Evolutionary conservation across 2,888 invertebrate species (phyloP).

Genomic region (Polia nebulosa): DNA sequence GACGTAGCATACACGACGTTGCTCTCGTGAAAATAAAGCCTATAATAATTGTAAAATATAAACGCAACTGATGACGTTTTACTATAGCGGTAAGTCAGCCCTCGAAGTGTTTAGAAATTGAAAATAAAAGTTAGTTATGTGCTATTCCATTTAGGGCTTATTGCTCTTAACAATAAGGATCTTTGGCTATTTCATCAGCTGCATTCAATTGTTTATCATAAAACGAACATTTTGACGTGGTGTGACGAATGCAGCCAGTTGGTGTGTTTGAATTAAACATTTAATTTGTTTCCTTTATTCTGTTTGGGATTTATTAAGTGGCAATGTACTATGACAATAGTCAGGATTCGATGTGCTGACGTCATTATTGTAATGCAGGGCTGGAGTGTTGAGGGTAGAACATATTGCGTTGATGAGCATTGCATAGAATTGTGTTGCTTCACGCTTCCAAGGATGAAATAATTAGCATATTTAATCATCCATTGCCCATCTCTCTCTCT

Average conservation of each 20-base stretch:
- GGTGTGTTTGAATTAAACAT: conserved; percentile 87
- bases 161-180: not conserved
- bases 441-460: conserved; percentile 4
- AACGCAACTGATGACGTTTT: conserved; percentile 3
- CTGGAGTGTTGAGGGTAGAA: conserved; percentile 25
- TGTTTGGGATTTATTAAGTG: conserved; percentile 78
- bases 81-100: not conserved
- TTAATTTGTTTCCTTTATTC: conserved; percentile 89
- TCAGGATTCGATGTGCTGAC: conserved; percentile 80
- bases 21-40: rapidly evolving
- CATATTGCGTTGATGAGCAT: conserved; percentile 54
- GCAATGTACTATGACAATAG: conserved; percentile 75
- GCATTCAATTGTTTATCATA: conserved; percentile 35
- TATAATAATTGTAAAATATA: not conserved
- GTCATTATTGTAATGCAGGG: conserved; percentile 81
- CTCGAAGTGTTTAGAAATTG: conserved; percentile 30
- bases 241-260: conserved; percentile 85
- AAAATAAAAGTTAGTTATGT: not conserved
- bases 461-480: conserved; percentile 32
- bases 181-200: not conserved
- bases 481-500: too few species aligned
- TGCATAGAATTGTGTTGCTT: conserved; percentile 38
- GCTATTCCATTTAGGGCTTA: conserved; percentile 21
- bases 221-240: conserved; percentile 70
- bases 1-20: not conserved